Evolutionary conservation across 2,888 invertebrate species (phyloP).

Genomic region (Noctua pronuba): DNA sequence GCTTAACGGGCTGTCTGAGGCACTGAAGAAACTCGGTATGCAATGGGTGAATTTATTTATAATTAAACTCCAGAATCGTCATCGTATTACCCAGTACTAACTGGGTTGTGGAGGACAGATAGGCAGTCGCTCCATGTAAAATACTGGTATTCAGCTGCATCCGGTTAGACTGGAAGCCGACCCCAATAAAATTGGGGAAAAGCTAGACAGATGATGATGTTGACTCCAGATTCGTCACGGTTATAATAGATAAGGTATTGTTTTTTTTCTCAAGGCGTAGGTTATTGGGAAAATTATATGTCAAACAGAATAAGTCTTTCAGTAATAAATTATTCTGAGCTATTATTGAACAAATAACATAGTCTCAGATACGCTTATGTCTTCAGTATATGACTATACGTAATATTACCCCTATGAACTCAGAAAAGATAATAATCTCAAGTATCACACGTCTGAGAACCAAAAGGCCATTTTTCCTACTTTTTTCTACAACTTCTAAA

Average conservation of each 20-base stretch:
- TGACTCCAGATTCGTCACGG: background rate
- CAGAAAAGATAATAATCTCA: background rate
- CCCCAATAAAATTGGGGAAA: background rate
- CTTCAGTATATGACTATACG: background rate
- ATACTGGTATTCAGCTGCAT: no score
- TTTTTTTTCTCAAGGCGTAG: no score
- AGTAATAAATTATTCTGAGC: background rate
- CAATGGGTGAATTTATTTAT: no score
- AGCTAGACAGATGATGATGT: background rate
- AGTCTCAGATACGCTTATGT: background rate
- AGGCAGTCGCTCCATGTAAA: no score
- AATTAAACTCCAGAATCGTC: no score
- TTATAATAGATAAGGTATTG: background rate
- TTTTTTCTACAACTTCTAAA: background rate
- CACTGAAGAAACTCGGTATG: no score
- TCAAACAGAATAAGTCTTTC: background rate
- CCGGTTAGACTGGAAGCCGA: no score
- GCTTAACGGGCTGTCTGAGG: no score
- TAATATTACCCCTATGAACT: no score
- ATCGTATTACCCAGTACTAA: background rate
- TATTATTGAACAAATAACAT: background rate
- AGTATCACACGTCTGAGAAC: background rate
- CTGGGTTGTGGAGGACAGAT: no score
- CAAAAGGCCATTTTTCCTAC: background rate
- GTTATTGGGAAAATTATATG: no score